Evolutionary conservation across 1,140 invertebrate genomes (phyloP), one percentile per base, ranked within the genome.

Genomic region (Brachionus rotundiformis): DNA sequence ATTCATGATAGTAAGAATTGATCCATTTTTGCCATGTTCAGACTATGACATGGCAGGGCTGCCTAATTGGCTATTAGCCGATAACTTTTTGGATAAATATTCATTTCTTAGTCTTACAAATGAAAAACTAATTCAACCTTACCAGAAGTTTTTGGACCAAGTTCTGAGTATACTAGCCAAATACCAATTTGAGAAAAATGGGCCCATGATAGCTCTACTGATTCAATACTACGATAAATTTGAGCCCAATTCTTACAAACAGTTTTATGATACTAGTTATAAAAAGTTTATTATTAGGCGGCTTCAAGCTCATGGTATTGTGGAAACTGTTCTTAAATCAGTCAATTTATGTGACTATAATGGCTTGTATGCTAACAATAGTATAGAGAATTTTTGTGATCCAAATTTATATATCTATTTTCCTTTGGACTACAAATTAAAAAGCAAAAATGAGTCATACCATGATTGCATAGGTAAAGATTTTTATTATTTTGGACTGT

Each of bases 41-140:
- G 79, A 68, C 11, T 65, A 39, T 47, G 79, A 81, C 23, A 25
- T 63, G n/a, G 79, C 54, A 27, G 79, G 79, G 8, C 29, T 81
- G 27, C 79, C 79, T 6, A 81, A 27, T 68, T 81, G 59, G 54
- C 33, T 81, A 13, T 23, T 81, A 29, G 19, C 8, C 3, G 36
- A 81, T 39, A 16, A 8, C 10, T 0, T 65, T 49, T 33, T 41
- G 0, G 25, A 54, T n/a, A 39, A 16, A 1, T 11, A 25, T 27
- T 39, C 16, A n/a, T 44, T 73, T 31, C 19, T 73, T n/a, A 73
- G 29, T 25, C 19, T 73, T 25, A 41, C 41, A 44, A 44, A 73
- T n/a, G 23, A 73, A n/a, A 41, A 29, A 44, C 44, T 73, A 25
- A 44, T 73, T n/a, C 36, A 31, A 27, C 13, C 29, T 29, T 73